Evolutionary conservation across 1,140 invertebrate species (phyloP), one percentile per base, ranked within the genome.

Genomic region (Pinna nobilis): DNA sequence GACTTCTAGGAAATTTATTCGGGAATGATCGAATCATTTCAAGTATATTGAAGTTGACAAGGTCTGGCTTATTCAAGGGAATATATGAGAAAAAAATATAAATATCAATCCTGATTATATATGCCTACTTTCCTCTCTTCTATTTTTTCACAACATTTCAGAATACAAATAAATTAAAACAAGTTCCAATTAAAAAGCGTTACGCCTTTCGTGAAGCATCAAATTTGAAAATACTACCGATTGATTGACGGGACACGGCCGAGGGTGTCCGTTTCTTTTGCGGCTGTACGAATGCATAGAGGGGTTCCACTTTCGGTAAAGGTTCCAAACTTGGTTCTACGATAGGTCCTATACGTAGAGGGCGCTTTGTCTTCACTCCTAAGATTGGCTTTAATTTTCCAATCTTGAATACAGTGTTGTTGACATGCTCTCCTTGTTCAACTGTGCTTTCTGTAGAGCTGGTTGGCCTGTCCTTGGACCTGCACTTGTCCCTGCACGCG

Each of bases 271-370:
- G 35, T 33, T 25, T 72, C 30, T 66, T 23, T 2, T 47, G 6
- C 25, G 60, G 15, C 35, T 35, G 9, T 4, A 44, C 18, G 9
- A 39, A 25, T 5, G 70, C 61, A 66, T 75, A 75, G 9, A 75
- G n/a, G 15, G 73, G 67, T 44, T 75, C 73, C 0, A 75, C 73
- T 37, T 75, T 75, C 13, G 73, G 73, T 15, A 75, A 47, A 20
- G 61, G 59, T 20, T 69, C 51, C 7, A 75, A 41, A 39, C 41
- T 65, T 7, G 73, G 59, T 30, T 75, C 73, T 2, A 75, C 73
- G 13, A 75, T 55, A 6, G 73, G 73, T 15, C 73, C 73, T 25
- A 66, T 37, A 15, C 49, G 49, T 35, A 74, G 53, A 0, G 72
- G 72, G 35, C 65, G 39, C 33, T 74, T 74, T 1, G 65, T 41